phyloP scores from a whole-genome alignment of 2,113 vertebrate genomes.

The Cavia porcellus region DNA sequence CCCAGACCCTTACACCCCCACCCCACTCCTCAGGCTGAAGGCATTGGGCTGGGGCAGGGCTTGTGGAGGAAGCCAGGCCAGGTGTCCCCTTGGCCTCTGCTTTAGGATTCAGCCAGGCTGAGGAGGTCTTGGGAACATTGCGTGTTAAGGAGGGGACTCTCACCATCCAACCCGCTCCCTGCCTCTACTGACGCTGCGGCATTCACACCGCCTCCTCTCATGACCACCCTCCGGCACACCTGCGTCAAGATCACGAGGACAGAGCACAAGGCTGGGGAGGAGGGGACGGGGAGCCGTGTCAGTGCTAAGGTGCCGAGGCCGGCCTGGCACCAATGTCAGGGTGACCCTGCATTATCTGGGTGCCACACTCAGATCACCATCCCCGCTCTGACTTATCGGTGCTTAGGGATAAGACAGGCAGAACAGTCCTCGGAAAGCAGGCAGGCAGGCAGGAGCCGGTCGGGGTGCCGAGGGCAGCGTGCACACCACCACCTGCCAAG shows the following conservation, averaged over 20 bases:
- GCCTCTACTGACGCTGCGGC: neutral
- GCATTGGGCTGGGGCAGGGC: neutral
- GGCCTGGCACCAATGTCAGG: conserved; percentile 4
- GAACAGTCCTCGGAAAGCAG: neutral
- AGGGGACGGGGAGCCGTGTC: neutral
- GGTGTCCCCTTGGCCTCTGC: neutral
- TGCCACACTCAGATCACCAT: neutral
- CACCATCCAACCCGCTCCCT: neutral
- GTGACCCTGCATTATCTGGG: conserved; percentile 46
- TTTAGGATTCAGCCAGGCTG: neutral
- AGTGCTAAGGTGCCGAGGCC: neutral
- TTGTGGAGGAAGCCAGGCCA: neutral
- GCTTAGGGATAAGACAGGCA: neutral
- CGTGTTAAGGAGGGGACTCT: neutral
- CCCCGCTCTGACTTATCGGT: conserved; percentile 24
- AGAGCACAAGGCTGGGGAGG: neutral
- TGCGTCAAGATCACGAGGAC: neutral
- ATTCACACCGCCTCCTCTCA: neutral
- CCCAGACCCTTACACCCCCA: neutral
- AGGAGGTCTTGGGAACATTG: neutral
- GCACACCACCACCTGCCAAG: neutral
- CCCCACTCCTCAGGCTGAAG: neutral
- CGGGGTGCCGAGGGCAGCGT: conserved; percentile 29
- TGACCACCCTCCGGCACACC: neutral
- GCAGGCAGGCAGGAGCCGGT: neutral